Evolutionary conservation across 2,113 vertebrate species (phyloP), one percentile per base, ranked within the genome.

Genomic region (Madoqua kirkii): DNA sequence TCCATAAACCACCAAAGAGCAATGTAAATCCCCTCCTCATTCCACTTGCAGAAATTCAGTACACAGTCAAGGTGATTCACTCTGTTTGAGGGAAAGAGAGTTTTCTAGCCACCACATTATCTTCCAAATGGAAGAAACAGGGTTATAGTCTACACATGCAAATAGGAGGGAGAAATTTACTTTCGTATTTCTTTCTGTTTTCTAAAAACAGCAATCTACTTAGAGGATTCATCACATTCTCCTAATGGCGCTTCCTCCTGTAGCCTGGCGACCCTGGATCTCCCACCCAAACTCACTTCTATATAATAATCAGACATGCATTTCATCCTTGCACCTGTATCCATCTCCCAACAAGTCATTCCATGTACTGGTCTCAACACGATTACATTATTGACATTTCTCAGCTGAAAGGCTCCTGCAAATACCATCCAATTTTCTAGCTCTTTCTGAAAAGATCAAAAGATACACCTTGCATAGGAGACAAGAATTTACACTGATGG

Each of bases 371-470:
- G 98, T 98, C 98, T 99, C 98, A 98, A 99, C 98, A 98, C 79
- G 57, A 99, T 99, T 98, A 98, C 97, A 97, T 98, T 99, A 99
- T 99, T 99, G 99, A 99, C 98, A 98, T 98, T 98, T 98, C 98
- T 98, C 98, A 98, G 98, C 98, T 98, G 98, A 98, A 98, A 98
- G 98, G 97, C 98, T 98, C 98, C 97, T 98, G 98, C 98, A 99
- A 99, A 99, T 99, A 98, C 97, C 98, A 98, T 98, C 98, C 98
- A 98, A 99, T 99, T 99, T 99, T 98, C 98, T 95, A 98, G 95
- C 95, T 98, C 98, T 98, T 99, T 98, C 98, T 98, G 96, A 97
- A 99, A 99, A 98, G 98, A 99, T 99, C 98, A 98, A 97, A 99
- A 99, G 98, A 99, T 97, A 97, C 97, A 98, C 98, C 98, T 98